Percentiles rank a stretch among this genome's conserved stretches.
Evolutionary conservation across 2,888 invertebrate genomes (phyloP).

Genomic region (Sinhomidia bicolor): DNA sequence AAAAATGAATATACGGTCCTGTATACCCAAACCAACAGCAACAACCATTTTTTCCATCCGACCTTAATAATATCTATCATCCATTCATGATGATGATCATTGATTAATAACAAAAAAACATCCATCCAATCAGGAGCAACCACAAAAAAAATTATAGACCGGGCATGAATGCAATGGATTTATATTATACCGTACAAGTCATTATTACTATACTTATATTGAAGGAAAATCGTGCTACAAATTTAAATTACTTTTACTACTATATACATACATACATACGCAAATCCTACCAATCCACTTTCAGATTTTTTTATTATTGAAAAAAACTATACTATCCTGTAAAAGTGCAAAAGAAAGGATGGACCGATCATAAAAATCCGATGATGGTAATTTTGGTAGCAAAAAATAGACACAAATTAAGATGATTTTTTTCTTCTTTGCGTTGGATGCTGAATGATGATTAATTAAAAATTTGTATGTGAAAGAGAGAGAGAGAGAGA

Average conservation of each 20-base stretch:
- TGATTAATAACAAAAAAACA: slow-evolving; percentile 45
- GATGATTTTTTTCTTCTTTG: slow-evolving; percentile 42
- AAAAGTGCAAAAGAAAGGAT: slow-evolving; percentile 58
- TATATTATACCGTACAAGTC: slow-evolving; percentile 46
- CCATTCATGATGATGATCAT: slow-evolving; percentile 38
- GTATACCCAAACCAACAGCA: slow-evolving; percentile 19
- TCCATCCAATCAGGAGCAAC: slow-evolving; percentile 70
- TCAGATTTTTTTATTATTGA: slow-evolving; percentile 31
- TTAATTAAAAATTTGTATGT: not conserved
- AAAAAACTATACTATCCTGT: slow-evolving; percentile 19
- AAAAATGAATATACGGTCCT: slow-evolving; percentile 12
- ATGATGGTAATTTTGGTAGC: slow-evolving; percentile 30
- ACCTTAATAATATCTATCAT: slow-evolving; percentile 32
- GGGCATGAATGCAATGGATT: slow-evolving; percentile 68
- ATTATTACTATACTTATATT: slow-evolving; percentile 50
- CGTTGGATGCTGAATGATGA: slow-evolving; percentile 27
- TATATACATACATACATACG: not conserved
- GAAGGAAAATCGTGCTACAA: slow-evolving; percentile 57
- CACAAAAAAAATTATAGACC: slow-evolving; percentile 46
- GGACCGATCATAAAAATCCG: slow-evolving; percentile 25
- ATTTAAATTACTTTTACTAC: slow-evolving; percentile 46
- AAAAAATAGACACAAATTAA: slow-evolving; percentile 37
- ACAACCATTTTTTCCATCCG: slow-evolving; percentile 48
- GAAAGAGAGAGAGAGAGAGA: too few relatives aligned
- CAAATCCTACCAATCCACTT: slow-evolving; percentile 61